These are phyloP conservation scores for Antheraea pernyi DNA, from an alignment of 1,140 invertebrate species.

Conservation along the genomic window DNA sequence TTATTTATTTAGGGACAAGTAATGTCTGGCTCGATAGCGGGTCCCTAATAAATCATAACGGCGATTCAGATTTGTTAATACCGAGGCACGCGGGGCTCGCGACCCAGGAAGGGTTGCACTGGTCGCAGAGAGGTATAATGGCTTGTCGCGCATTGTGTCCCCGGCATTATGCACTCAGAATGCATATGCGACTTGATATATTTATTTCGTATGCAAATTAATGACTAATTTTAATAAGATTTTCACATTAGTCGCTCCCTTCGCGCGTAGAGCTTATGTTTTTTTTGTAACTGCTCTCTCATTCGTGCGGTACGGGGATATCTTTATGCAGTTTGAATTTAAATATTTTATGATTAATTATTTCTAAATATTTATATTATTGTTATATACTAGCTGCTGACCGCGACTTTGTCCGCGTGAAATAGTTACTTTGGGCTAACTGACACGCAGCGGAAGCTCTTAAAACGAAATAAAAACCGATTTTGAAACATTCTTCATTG, in stretches of 20 bases:
- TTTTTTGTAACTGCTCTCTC: not conserved
- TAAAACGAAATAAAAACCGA: no score
- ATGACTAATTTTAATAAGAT: slow-evolving; percentile 46
- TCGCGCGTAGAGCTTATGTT: not conserved
- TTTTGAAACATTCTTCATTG: no score
- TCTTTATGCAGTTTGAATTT: not conserved
- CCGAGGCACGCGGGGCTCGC: no score
- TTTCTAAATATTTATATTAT: no score
- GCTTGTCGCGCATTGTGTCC: slow-evolving; percentile 26
- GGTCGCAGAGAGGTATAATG: slow-evolving; percentile 20
- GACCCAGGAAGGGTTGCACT: slow-evolving; percentile 17
- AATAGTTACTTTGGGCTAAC: no score
- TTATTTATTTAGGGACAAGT: slow-evolving; percentile 33
- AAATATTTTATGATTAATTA: not conserved
- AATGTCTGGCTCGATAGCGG: slow-evolving; percentile 21
- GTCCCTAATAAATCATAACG: slow-evolving; percentile 42
- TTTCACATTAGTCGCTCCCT: slow-evolving; percentile 22
- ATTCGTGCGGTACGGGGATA: not conserved
- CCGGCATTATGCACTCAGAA: slow-evolving; percentile 2
- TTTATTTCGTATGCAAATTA: slow-evolving; percentile 41
- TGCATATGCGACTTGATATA: slow-evolving; percentile 38
- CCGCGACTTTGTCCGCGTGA: no score
- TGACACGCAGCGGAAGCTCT: no score
- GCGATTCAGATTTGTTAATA: slow-evolving; percentile 40
- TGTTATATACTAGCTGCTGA: no score